Evolutionary conservation across 2,113 vertebrate genomes (phyloP), one percentile per base, ranked within the genome.

Genomic region (Hippopotamus amphibius): DNA sequence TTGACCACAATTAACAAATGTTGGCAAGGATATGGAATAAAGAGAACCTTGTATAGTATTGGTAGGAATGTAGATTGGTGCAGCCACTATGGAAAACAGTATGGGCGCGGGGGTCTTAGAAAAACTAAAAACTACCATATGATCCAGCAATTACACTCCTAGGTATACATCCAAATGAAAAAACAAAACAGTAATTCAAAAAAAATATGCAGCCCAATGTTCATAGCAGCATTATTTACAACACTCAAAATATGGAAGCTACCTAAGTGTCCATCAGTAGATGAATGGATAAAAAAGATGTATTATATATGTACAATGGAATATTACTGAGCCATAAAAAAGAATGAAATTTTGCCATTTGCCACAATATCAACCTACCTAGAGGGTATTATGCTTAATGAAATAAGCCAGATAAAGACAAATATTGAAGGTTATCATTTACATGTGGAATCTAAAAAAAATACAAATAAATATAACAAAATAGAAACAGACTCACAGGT

Each of bases 31-130:
- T 57, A 7, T 80, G 33, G 12, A 66, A 15, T 33, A 66, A 22
- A 37, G 55, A 12, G 53, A 80, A 80, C 7, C 6, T 80, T 80
- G 3, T 7, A 57, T 21, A 37, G 21, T 24, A 4, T 2, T 26
- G 7, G 22, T 80, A 21, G 48, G 53, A 57, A 57, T 80, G 33
- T 5, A 57, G 57, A 3, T 80, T 55, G 33, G 50, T 79, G 7
- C 6, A 57, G 77, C 19, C 6, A 80, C 11, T 80, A 24, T 21
- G 13, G 21, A 57, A 80, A 57, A 57, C 13, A 9, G 7, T 37
- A 37, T 24, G 22, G 33, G 16, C 6, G n/a, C 17, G 19, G 3
- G 17, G 19, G 21, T 37, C n/a, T 22, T 15, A 0, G 0, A 37
- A 80, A 57, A 37, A 37, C 6, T 37, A 26, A 57, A 80, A 57